phyloP scores from a whole-genome alignment of 2,888 invertebrate genomes.

The Tinea pellionella region DNA sequence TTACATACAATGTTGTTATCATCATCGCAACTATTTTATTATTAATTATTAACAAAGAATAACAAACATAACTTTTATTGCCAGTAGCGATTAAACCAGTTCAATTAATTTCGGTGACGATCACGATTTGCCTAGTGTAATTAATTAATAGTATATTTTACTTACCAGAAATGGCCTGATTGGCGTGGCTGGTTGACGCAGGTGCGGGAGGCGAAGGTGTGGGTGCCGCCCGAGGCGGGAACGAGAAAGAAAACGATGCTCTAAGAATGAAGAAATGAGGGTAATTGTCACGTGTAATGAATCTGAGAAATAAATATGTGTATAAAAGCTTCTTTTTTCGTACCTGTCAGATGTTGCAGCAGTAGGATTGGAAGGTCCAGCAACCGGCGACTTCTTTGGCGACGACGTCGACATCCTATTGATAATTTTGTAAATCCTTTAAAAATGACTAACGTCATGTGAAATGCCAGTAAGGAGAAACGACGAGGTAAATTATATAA shows the following conservation, averaged over 20 bases:
- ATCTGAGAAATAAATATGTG: too few relatives aligned
- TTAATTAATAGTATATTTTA: neutral
- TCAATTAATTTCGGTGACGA: too few relatives aligned
- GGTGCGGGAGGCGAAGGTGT: neutral
- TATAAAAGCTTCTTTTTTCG: neutral
- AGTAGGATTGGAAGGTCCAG: conserved; percentile 26
- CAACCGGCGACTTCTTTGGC: conserved; percentile 53
- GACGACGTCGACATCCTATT: conserved; percentile 46
- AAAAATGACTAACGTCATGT: too few relatives aligned
- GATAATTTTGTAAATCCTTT: neutral
- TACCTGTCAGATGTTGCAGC: neutral
- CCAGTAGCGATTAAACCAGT: too few relatives aligned
- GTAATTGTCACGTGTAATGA: too few relatives aligned
- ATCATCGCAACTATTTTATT: too few relatives aligned
- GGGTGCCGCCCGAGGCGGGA: neutral
- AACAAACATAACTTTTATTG: too few relatives aligned
- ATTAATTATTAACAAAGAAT: too few relatives aligned
- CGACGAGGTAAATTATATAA: too few relatives aligned
- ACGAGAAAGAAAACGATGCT: neutral
- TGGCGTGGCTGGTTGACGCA: neutral
- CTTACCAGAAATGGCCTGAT: neutral
- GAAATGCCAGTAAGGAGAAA: too few relatives aligned
- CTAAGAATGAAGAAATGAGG: neutral
- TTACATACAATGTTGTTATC: too few relatives aligned
- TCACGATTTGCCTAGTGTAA: too few relatives aligned